A percentile compares a stretch with the other conserved stretches of the same genome.
phyloP scores from a whole-genome alignment of 2,888 invertebrate species.

The Osmoderma eremita region DNA sequence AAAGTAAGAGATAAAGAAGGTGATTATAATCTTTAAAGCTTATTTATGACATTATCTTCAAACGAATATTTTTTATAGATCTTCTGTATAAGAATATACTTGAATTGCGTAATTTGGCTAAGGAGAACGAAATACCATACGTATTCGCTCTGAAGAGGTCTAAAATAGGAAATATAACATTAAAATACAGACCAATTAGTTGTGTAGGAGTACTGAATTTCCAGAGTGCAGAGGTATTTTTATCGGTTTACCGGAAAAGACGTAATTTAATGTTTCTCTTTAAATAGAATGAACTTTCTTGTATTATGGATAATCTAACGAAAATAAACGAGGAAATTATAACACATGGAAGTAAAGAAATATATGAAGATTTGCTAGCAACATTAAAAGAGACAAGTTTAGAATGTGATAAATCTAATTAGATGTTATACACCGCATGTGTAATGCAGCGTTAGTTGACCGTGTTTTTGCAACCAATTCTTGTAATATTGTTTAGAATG shows the following conservation, averaged over 20 bases:
- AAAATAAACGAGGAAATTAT: neutral
- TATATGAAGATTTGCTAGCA: slow-evolving; percentile 12
- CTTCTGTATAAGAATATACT: slow-evolving; percentile 69
- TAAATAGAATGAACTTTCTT: slow-evolving; percentile 16
- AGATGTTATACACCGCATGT: no score
- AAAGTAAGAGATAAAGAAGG: slow-evolving; percentile 60
- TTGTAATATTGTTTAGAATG: no score
- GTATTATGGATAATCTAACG: slow-evolving; percentile 11
- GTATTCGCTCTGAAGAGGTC: slow-evolving; percentile 70
- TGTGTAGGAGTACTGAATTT: slow-evolving; percentile 72
- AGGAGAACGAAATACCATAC: slow-evolving; percentile 67
- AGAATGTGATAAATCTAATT: neutral
- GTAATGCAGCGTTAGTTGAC: no score
- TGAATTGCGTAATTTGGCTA: slow-evolving; percentile 65
- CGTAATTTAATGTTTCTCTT: slow-evolving; percentile 7
- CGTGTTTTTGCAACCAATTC: no score
- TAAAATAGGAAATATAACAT: slow-evolving; percentile 67
- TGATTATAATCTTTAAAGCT: neutral
- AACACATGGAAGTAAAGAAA: neutral
- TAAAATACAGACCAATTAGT: slow-evolving; percentile 70
- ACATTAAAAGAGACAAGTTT: slow-evolving; percentile 18
- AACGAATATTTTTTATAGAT: slow-evolving; percentile 59
- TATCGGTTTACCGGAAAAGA: neutral
- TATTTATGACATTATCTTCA: slow-evolving; percentile 13
- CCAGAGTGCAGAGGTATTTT: slow-evolving; percentile 68